A percentile compares a stretch with the other conserved stretches of the same genome.
Conservation (phyloP, 2,113 vertebrate species). For the Cottus gobio region DNA sequence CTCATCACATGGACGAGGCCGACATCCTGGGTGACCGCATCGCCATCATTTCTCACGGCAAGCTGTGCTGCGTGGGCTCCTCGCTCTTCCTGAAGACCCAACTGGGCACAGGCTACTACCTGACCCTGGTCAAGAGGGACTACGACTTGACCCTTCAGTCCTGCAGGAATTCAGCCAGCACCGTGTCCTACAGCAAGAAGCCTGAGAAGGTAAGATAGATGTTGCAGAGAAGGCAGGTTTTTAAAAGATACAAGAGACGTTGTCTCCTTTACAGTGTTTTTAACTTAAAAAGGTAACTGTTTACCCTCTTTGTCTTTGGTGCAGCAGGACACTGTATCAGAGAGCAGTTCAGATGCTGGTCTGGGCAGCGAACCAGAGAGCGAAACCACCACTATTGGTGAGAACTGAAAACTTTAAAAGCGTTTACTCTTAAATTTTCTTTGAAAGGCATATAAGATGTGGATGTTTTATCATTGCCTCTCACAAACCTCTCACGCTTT, state of each 20-base stretch:
- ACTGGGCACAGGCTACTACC: constrained; percentile 96
- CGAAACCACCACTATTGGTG: constrained; percentile 97
- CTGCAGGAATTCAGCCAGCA: constrained; percentile 96
- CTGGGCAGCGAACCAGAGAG: constrained; percentile 99
- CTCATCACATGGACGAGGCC: constrained; percentile 98
- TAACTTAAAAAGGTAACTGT: background rate
- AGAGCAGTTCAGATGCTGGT: constrained; percentile 98
- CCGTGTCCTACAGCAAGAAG: constrained; percentile 93
- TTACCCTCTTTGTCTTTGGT: constrained; percentile 55
- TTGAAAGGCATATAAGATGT: background rate
- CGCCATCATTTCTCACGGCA: constrained; percentile 97
- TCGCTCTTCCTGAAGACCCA: constrained; percentile 97
- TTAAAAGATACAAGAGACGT: background rate
- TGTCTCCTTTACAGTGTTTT: background rate
- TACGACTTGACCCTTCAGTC: constrained; percentile 93
- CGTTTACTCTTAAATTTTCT: background rate
- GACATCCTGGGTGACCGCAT: constrained; percentile 97
- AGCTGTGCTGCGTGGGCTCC: constrained; percentile 96
- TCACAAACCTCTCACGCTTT: background rate
- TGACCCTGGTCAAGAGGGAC: constrained; percentile 97
- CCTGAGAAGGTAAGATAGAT: constrained; percentile 73
- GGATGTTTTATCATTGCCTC: background rate
- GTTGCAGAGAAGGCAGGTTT: background rate
- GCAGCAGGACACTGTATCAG: constrained; percentile 96
- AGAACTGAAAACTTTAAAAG: constrained; percentile 45